phyloP scores from a whole-genome alignment of 92 coral and sea anemone species.

The Parazoanthus atlanticus region DNA sequence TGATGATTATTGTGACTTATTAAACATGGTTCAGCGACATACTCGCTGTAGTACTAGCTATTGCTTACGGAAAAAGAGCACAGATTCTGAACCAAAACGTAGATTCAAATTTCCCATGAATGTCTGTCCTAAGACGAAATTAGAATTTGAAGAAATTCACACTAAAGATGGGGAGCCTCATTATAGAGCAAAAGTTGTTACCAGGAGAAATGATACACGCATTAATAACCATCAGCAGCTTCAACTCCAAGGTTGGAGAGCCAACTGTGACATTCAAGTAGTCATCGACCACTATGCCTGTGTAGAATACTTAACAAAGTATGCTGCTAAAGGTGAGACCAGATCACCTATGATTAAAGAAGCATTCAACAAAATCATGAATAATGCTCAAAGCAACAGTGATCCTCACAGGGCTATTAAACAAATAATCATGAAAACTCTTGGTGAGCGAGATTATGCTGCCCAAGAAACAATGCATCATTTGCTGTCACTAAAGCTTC shows the following conservation, averaged over 20 bases:
- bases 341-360: conserved; percentile 51
- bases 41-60: conserved; percentile 80
- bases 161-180: conserved; percentile 38
- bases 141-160: conserved; percentile 38
- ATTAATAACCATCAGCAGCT: conserved; percentile 55
- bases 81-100: too few relatives aligned
- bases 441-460: conserved; percentile 61
- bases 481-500: conserved; percentile 40
- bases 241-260: too few relatives aligned
- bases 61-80: conserved; percentile 69
- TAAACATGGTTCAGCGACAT: conserved; percentile 83
- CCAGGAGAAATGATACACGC: conserved; percentile 52
- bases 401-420: conserved; percentile 47
- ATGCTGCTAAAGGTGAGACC: conserved; percentile 56
- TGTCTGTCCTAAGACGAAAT: conserved; percentile 36
- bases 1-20: conserved; percentile 53
- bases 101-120: conserved; percentile 44
- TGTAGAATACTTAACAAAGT: conserved; percentile 52
- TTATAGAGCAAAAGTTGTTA: conserved; percentile 49
- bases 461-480: conserved; percentile 61
- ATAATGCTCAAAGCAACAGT: conserved; percentile 23
- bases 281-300: conserved; percentile 45
- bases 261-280: too few relatives aligned
- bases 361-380: conserved; percentile 47
- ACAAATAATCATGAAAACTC: conserved; percentile 45